Conservation (phyloP, 2,888 invertebrate genomes). For the Tipula helvola region DNA sequence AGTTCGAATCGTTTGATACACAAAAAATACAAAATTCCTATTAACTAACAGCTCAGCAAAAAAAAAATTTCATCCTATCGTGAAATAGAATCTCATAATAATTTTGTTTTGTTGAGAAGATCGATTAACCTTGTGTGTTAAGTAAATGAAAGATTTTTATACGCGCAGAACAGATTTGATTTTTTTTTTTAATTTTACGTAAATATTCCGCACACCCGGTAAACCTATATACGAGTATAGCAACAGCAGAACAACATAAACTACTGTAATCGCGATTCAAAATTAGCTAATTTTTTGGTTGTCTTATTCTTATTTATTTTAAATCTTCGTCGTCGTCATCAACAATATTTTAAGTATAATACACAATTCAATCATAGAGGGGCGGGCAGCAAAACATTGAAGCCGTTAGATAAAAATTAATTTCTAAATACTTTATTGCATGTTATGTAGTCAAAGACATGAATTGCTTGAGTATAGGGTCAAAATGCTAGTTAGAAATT, state of each 20-base stretch:
- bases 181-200: neutral
- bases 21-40: neutral
- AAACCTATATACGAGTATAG: neutral
- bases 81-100: neutral
- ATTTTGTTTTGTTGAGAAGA: neutral
- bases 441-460: neutral
- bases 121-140: neutral
- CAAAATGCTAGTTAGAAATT: neutral
- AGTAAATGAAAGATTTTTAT: neutral
- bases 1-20: neutral
- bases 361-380: neutral
- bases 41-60: neutral
- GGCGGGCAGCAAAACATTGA: neutral
- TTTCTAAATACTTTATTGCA: neutral
- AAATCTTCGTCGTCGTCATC: neutral
- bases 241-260: neutral
- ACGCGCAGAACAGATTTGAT: neutral
- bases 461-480: neutral
- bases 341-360: neutral
- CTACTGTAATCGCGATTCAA: neutral
- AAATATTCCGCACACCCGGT: neutral
- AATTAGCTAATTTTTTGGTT: neutral
- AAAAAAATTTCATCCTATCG: neutral
- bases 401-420: neutral
- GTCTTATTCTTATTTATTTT: neutral